These are phyloP conservation scores for Leptopilina clavipes DNA, from an alignment of 1,140 invertebrate species.

Conservation along the genomic window DNA sequence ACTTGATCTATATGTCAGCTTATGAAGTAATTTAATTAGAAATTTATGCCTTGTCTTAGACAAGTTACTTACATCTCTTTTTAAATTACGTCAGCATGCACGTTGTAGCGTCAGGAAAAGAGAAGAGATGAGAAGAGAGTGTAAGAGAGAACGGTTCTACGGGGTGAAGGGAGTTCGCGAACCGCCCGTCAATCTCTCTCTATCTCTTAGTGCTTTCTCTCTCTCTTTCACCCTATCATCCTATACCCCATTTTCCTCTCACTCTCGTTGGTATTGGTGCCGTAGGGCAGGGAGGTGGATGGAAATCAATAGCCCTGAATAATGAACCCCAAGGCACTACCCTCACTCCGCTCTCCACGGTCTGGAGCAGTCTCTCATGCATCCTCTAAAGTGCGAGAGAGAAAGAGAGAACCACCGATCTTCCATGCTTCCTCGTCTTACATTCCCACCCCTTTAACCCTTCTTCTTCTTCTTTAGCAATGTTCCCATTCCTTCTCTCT, in stretches of 20 bases:
- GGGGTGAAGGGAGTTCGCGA: not conserved
- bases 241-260: slow-evolving; percentile 48
- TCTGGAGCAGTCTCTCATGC: slow-evolving; percentile 56
- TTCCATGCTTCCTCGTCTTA: slow-evolving; percentile 39
- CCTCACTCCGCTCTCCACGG: slow-evolving; percentile 50
- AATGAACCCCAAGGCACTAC: slow-evolving; percentile 70
- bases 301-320: slow-evolving; percentile 74
- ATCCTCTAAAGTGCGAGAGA: slow-evolving; percentile 50
- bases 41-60: too few species aligned
- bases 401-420: slow-evolving; percentile 46
- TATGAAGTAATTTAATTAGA: too few species aligned
- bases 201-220: slow-evolving; percentile 44
- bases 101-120: slow-evolving; percentile 41
- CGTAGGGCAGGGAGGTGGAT: slow-evolving; percentile 69
- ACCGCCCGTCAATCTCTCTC: slow-evolving; percentile 40
- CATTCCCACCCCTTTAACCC: not conserved
- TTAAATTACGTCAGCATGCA: slow-evolving; percentile 23
- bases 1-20: too few species aligned
- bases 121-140: slow-evolving; percentile 50
- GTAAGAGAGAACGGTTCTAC: slow-evolving; percentile 42
- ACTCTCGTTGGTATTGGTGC: slow-evolving; percentile 56
- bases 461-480: slow-evolving; percentile 17
- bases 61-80: too few species aligned
- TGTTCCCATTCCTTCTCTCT: slow-evolving; percentile 32
- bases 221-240: slow-evolving; percentile 52